These are phyloP conservation scores for Nyctibius grandis DNA, from an alignment of 2,797 vertebrate species.

Conservation along the genomic window DNA sequence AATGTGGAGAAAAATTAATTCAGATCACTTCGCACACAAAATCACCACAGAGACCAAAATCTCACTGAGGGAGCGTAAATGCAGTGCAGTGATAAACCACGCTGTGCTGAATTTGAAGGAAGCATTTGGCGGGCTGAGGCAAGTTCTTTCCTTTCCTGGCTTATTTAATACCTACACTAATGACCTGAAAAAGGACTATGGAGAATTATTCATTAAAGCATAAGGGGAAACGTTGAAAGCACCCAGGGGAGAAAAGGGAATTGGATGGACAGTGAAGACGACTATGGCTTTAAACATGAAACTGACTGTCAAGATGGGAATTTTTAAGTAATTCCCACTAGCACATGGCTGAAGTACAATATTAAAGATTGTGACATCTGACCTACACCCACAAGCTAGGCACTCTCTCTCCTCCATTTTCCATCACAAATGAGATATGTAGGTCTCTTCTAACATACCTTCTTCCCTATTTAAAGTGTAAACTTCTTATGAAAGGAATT, in stretches of 20 bases:
- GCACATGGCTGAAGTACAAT: not conserved
- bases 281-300: not conserved
- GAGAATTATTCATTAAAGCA: conserved; percentile 10
- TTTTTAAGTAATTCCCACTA: not conserved
- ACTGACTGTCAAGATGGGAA: not conserved
- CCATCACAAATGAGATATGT: not conserved
- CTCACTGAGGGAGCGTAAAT: not conserved
- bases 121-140: not conserved
- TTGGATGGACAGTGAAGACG: not conserved
- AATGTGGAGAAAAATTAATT: not conserved
- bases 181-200: not conserved
- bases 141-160: not conserved
- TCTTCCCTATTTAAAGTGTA: not conserved
- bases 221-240: not conserved
- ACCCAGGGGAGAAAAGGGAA: not conserved
- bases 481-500: not conserved
- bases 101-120: not conserved
- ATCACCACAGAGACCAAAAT: not conserved
- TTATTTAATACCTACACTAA: not conserved
- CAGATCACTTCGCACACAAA: not conserved
- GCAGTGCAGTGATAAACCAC: not conserved
- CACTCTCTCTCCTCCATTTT: not conserved
- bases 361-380: not conserved
- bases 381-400: not conserved
- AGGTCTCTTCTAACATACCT: not conserved